Conservation (phyloP, 2,888 invertebrate genomes). For the Ecliptopera silaceata region DNA sequence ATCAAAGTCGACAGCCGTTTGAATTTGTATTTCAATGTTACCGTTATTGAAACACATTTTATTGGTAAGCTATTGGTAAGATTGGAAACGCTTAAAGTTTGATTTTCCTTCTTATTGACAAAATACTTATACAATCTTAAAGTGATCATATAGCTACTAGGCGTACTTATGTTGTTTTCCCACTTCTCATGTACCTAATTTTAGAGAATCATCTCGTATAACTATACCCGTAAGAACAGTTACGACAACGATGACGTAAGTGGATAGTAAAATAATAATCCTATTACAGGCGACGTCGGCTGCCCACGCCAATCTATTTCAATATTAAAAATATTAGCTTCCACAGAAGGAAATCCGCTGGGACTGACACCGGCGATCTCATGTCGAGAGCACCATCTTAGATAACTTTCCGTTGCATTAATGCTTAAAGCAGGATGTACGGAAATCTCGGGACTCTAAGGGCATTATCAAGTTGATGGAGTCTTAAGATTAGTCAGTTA, state of each 20-base stretch:
- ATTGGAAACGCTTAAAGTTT: too few species aligned
- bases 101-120: too few species aligned
- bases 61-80: too few species aligned
- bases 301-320: constrained; percentile 10
- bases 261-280: constrained; percentile 4
- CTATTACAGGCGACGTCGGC: background rate
- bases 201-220: background rate
- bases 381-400: background rate
- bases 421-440: constrained; percentile 1
- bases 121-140: too few species aligned
- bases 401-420: background rate
- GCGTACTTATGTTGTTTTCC: too few species aligned
- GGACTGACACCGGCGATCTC: constrained; percentile 2
- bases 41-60: too few species aligned
- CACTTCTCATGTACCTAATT: background rate
- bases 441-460: background rate
- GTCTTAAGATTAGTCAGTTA: background rate
- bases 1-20: background rate
- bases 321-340: constrained; percentile 16
- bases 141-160: too few species aligned
- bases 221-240: background rate
- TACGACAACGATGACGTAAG: background rate
- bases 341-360: constrained; percentile 12
- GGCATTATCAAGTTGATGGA: background rate
- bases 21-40: too few species aligned